Evolutionary conservation across 2,888 invertebrate genomes (phyloP).

Genomic region (Matsumyia berberina): DNA sequence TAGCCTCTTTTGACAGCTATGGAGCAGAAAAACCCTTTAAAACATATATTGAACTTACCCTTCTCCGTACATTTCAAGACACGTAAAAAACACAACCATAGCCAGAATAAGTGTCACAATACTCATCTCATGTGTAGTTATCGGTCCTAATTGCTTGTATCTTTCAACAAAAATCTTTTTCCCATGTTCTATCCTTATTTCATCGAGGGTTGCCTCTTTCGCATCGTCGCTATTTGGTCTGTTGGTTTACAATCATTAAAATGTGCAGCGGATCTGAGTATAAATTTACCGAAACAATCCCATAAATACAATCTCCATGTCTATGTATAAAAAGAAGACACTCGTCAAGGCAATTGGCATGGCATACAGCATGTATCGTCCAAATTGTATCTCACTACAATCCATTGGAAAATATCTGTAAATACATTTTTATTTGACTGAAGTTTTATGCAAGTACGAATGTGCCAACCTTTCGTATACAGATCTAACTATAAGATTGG

Average conservation of each 20-base stretch:
- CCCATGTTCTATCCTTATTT: slow-evolving; percentile 87
- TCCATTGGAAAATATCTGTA: slow-evolving; percentile 85
- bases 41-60: too few relatives aligned
- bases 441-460: neutral
- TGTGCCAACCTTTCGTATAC: slow-evolving; percentile 87
- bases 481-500: slow-evolving; percentile 91
- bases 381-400: slow-evolving; percentile 88
- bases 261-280: neutral
- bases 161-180: slow-evolving; percentile 88
- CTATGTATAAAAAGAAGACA: slow-evolving; percentile 89
- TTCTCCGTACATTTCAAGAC: slow-evolving; percentile 85
- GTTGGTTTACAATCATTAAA: slow-evolving; percentile 1
- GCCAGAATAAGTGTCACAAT: slow-evolving; percentile 89
- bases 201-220: slow-evolving; percentile 85
- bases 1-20: too few relatives aligned
- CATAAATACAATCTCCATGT: slow-evolving; percentile 91
- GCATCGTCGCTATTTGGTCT: slow-evolving; percentile 87
- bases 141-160: slow-evolving; percentile 89
- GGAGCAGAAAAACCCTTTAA: too few relatives aligned
- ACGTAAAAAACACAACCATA: slow-evolving; percentile 91
- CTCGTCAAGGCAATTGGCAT: slow-evolving; percentile 91
- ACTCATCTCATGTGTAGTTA: slow-evolving; percentile 89
- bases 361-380: slow-evolving; percentile 92
- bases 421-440: slow-evolving; percentile 48
- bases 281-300: slow-evolving; percentile 87